Conservation (phyloP, 2,888 invertebrate species). For the Tolmerus cingulatus region DNA sequence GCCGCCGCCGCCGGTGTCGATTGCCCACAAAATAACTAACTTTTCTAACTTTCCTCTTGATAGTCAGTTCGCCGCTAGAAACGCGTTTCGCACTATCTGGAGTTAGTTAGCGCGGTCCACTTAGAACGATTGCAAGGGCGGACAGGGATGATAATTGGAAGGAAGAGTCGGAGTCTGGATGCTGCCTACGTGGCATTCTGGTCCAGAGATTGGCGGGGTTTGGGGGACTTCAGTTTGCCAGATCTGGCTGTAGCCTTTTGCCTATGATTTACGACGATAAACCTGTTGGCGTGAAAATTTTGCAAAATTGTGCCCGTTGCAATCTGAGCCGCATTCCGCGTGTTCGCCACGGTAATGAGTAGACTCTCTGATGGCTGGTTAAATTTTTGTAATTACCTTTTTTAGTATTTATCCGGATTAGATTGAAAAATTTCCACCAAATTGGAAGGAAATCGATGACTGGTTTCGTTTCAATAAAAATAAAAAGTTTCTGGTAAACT, state of each 20-base stretch:
- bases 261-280: slow-evolving; percentile 18
- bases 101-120: neutral
- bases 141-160: slow-evolving; percentile 4
- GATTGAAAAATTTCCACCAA: neutral
- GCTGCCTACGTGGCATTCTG: neutral
- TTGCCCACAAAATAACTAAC: neutral
- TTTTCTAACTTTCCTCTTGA: neutral
- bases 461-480: neutral
- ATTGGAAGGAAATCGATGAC: neutral
- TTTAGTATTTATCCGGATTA: neutral
- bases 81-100: neutral
- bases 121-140: neutral
- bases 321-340: slow-evolving; percentile 13
- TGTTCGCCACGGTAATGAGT: slow-evolving; percentile 1
- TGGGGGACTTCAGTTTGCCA: neutral
- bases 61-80: neutral
- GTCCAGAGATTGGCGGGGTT: neutral
- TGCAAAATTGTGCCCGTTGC: neutral
- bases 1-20: neutral
- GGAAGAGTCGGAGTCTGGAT: neutral
- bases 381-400: neutral
- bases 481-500: no score
- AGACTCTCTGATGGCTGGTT: neutral
- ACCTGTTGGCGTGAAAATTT: slow-evolving; percentile 24
- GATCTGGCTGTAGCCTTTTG: neutral